Evolutionary conservation across 2,888 invertebrate genomes (phyloP).

Genomic region (Parochlus steinenii): DNA sequence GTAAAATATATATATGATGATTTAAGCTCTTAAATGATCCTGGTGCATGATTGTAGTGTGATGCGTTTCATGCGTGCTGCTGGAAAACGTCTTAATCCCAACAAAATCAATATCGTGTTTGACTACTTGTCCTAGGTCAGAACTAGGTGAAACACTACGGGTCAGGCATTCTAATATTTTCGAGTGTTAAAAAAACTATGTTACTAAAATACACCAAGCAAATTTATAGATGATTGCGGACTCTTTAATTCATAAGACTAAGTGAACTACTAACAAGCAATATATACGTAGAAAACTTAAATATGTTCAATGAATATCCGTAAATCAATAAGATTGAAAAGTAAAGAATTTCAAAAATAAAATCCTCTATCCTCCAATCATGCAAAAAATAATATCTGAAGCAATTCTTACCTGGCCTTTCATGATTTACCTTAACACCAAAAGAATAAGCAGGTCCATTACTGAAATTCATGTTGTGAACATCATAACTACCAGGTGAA

Average conservation of each 20-base stretch:
- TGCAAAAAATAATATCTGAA: conserved; percentile 1
- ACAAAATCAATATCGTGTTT: conserved; percentile 6
- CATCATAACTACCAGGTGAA: conserved; percentile 44
- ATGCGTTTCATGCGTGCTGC: conserved; percentile 1
- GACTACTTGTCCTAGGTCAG: conserved; percentile 7
- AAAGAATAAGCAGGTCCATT: conserved; percentile 55
- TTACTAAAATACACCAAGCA: too few species aligned
- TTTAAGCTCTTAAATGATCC: neutral
- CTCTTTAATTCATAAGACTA: too few species aligned
- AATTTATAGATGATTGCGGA: too few species aligned
- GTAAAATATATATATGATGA: conserved; percentile 15
- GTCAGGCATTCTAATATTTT: conserved; percentile 8
- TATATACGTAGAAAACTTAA: too few species aligned
- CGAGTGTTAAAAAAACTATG: neutral
- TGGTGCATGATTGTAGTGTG: conserved; percentile 5
- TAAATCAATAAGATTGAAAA: too few species aligned
- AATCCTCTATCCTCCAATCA: too few species aligned
- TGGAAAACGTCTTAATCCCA: conserved; percentile 1
- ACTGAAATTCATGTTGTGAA: conserved; percentile 38
- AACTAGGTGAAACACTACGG: conserved; percentile 8
- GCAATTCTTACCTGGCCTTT: conserved; percentile 17
- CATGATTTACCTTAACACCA: conserved; percentile 46
- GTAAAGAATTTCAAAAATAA: too few species aligned
- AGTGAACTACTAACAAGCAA: too few species aligned
- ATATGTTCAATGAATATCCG: too few species aligned